phyloP scores from a whole-genome alignment of 2,113 vertebrate species.

The Hymenochirus boettgeri region DNA sequence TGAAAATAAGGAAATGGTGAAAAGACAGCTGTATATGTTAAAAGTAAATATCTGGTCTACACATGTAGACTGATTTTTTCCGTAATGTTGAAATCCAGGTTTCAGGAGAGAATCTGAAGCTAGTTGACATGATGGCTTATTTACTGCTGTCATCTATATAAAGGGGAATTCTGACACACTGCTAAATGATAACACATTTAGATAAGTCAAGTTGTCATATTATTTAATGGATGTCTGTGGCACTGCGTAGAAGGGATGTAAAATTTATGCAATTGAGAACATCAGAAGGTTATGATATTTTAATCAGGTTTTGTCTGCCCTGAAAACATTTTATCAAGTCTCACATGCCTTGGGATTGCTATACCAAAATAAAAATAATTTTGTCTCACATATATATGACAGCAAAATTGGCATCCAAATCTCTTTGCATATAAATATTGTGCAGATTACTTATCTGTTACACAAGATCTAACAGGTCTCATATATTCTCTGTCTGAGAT shows the following conservation, averaged over 20 bases:
- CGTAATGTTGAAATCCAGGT: conserved; percentile 29
- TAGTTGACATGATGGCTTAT: conserved; percentile 70
- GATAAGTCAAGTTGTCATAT: conserved; percentile 77
- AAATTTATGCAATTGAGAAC: conserved; percentile 77
- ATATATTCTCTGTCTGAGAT: too few relatives aligned
- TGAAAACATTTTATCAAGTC: conserved; percentile 46
- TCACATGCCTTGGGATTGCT: conserved; percentile 20
- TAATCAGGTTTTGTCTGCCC: conserved; percentile 62
- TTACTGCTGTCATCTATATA: conserved; percentile 72
- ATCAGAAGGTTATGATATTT: conserved; percentile 73
- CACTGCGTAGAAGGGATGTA: conserved; percentile 66
- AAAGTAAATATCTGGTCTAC: too few relatives aligned
- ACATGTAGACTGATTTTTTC: too few relatives aligned
- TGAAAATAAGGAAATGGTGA: too few relatives aligned
- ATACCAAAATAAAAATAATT: conserved; percentile 3
- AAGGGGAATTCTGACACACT: conserved; percentile 75
- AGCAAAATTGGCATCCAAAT: not conserved
- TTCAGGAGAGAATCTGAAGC: conserved; percentile 50
- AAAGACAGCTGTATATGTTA: too few relatives aligned
- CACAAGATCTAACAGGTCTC: too few relatives aligned
- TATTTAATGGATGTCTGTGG: conserved; percentile 75
- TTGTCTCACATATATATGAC: not conserved
- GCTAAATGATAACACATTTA: conserved; percentile 79
- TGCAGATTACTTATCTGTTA: too few relatives aligned
- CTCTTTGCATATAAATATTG: not conserved